These are phyloP conservation scores for human DNA, from an alignment of 2,113 vertebrate species.

Conservation along the genomic window GRCh38 chr7:158880501-158881000, in stretches of 20 bases:
- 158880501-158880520: too few relatives aligned
- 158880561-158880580: too few relatives aligned
- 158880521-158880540: too few relatives aligned
- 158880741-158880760: fast-evolving
- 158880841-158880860: neutral
- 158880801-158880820: neutral
- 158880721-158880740: neutral
- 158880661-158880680: neutral
- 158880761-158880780: neutral
- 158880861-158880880: neutral
- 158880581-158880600: neutral
- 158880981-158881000: neutral
- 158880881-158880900: neutral
- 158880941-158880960: neutral
- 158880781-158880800: neutral
- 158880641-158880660: neutral
- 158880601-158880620: neutral
- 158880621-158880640: neutral
- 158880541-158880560: too few relatives aligned
- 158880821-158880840: neutral
- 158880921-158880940: neutral
- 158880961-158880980: neutral
- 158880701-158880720: neutral
- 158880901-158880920: neutral
- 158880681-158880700: neutral